Base-by-base conservation (phyloP, 2,797 vertebrate genomes). In the Gadopsis bispinosus region DNA sequence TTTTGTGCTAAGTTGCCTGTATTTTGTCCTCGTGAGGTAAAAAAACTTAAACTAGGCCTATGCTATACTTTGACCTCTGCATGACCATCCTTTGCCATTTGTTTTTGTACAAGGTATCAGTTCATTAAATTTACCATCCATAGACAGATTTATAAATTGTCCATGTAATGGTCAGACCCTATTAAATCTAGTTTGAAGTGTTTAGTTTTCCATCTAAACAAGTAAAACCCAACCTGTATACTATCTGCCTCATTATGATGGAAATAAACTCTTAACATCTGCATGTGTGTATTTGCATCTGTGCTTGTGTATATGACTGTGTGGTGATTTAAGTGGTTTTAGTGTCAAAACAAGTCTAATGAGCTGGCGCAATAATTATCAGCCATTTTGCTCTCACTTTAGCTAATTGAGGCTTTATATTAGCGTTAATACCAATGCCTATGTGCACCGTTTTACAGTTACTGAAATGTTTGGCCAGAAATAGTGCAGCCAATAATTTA, bases 321-420 rank as follows among this genome's bases (percentile, higher is more conserved):
- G 70, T 62, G 29, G 87, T 90, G 84, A 94, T 94, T 73, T 94
- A 92, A 92, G 87, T 91, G 84, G 87, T 94, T 88, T 83, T 90
- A 91, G 79, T 90, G 80, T 90, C 88, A 91, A 93, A 90, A 91
- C 89, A 92, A 91, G 80, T 86, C 90, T 94, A 93, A 94, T 92
- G 91, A 94, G 91, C 87, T 86, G 77, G 87, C 80, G 77, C 91
- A 87, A 88, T 94, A 94, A 95, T 95, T 93, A 94, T 94, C 92
- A 93, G 87, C 88, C 85, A 88, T 92, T 93, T 92, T 92, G 79
- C 87, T 91, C 88, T 90, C 84, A 87, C 87, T 93, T 91, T 78
- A 87, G 84, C 88, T 92, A 93, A 92, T 91, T 93, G 87, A 87
- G 88, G 87, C 91, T 87, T 86, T 90, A 88, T 92, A 85, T 93